These are phyloP conservation scores for Nysson spinosus DNA, from an alignment of 2,888 invertebrate species.

Conservation along the genomic window DNA sequence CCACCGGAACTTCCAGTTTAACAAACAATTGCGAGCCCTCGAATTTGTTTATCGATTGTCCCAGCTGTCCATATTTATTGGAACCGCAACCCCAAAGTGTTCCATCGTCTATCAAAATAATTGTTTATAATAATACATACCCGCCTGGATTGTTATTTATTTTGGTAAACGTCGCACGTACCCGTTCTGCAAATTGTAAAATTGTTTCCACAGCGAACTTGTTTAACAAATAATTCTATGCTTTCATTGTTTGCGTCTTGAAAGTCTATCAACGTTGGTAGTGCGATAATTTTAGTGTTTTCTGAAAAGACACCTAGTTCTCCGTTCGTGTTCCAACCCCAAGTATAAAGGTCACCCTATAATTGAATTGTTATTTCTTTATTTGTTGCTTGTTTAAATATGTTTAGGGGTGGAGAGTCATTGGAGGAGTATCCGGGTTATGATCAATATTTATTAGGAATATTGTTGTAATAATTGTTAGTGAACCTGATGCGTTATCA, in stretches of 20 bases:
- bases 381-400: too few species aligned
- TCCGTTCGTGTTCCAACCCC: slow-evolving; percentile 95
- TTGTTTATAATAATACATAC: too few species aligned
- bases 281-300: slow-evolving; percentile 76
- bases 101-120: slow-evolving; percentile 79
- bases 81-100: slow-evolving; percentile 87
- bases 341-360: slow-evolving; percentile 89
- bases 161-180: slow-evolving; percentile 56
- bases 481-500: slow-evolving; percentile 82
- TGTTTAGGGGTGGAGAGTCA: background rate
- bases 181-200: slow-evolving; percentile 86
- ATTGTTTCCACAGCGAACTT: slow-evolving; percentile 86
- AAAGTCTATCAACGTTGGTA: slow-evolving; percentile 79
- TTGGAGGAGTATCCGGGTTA: background rate
- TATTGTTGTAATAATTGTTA: too few species aligned
- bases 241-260: slow-evolving; percentile 54
- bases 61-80: slow-evolving; percentile 90
- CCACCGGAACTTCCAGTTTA: slow-evolving; percentile 53
- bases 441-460: too few species aligned
- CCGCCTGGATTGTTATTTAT: too few species aligned
- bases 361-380: slow-evolving; percentile 5
- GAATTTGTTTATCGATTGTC: slow-evolving; percentile 65
- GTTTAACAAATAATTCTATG: slow-evolving; percentile 74
- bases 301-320: slow-evolving; percentile 85
- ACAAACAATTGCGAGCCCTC: slow-evolving; percentile 58